These are phyloP conservation scores for Megalonaias nervosa DNA, from an alignment of 1,140 invertebrate genomes.

Conservation along the genomic window DNA sequence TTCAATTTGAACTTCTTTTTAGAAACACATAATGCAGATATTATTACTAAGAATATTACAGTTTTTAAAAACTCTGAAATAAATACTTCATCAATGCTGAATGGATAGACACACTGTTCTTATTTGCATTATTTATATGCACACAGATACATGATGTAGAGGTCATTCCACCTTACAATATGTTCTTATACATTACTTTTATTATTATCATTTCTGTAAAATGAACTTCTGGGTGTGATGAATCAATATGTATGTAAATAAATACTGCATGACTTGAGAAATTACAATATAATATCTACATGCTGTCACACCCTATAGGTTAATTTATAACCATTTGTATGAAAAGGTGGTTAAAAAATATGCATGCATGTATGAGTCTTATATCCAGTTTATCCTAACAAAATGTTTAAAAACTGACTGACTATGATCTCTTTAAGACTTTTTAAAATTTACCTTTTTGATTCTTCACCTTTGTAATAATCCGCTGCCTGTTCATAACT, in stretches of 20 bases:
- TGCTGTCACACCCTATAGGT: no score
- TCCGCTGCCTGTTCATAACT: conserved; percentile 85
- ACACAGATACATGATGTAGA: not conserved
- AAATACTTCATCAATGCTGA: not conserved
- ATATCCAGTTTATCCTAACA: no score
- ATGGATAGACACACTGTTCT: not conserved
- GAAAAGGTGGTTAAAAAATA: no score
- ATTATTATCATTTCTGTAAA: not conserved
- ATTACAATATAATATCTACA: no score
- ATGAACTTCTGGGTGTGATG: no score
- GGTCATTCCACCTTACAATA: not conserved
- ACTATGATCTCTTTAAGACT: not conserved
- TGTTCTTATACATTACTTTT: not conserved
- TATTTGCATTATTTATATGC: not conserved
- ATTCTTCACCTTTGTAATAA: conserved; percentile 81
- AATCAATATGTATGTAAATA: no score
- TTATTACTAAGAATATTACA: not conserved
- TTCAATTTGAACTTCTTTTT: no score
- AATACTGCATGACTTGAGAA: no score
- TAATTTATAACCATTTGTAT: no score
- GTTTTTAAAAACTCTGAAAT: not conserved
- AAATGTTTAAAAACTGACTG: no score
- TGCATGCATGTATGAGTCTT: no score
- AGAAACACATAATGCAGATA: conserved; percentile 9
- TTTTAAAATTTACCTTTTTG: conserved; percentile 69